A percentile compares a stretch with the other conserved stretches of the same genome.
Conservation (phyloP, 2,888 invertebrate genomes). For the Drosophila longiperda region DNA sequence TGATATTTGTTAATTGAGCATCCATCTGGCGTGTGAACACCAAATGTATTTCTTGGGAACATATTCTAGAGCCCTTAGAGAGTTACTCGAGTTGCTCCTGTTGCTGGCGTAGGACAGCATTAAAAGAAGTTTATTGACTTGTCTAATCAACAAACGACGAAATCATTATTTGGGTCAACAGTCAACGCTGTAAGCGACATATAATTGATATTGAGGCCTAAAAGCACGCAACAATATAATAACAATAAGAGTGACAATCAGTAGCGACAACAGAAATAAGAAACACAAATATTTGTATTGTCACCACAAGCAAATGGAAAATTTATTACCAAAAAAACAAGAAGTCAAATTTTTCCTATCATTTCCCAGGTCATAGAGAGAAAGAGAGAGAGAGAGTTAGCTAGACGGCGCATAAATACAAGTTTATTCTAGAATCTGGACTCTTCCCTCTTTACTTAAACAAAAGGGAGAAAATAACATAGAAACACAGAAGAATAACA, state of each 20-base stretch:
- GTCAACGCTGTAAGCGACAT: conserved; percentile 29
- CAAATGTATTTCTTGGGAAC: conserved; percentile 14
- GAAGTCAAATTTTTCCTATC: conserved; percentile 18
- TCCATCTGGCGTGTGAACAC: conserved; percentile 31
- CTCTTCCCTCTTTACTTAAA: conserved; percentile 24
- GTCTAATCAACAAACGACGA: conserved; percentile 23
- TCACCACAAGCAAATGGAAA: conserved; percentile 37
- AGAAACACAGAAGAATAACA: conserved; percentile 26
- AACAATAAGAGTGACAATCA: conserved; percentile 25
- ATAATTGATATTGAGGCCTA: conserved; percentile 42
- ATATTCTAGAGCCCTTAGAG: conserved; percentile 2
- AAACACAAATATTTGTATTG: conserved; percentile 15
- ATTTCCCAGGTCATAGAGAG: conserved; percentile 17
- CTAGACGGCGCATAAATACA: neutral
- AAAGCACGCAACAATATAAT: conserved; percentile 55
- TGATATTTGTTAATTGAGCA: conserved; percentile 53
- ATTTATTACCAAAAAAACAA: conserved; percentile 30
- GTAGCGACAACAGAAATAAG: conserved; percentile 8
- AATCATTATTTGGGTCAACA: conserved; percentile 57
- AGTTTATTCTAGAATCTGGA: neutral
- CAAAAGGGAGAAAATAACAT: conserved; percentile 26
- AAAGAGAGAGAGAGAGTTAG: neutral
- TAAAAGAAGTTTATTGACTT: conserved; percentile 33
- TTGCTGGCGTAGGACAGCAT: conserved; percentile 11
- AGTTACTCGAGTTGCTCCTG: conserved; percentile 5